Evolutionary conservation across 2,113 vertebrate species (phyloP), one percentile per base, ranked within the genome.

Genomic region (Talpa occidentalis): DNA sequence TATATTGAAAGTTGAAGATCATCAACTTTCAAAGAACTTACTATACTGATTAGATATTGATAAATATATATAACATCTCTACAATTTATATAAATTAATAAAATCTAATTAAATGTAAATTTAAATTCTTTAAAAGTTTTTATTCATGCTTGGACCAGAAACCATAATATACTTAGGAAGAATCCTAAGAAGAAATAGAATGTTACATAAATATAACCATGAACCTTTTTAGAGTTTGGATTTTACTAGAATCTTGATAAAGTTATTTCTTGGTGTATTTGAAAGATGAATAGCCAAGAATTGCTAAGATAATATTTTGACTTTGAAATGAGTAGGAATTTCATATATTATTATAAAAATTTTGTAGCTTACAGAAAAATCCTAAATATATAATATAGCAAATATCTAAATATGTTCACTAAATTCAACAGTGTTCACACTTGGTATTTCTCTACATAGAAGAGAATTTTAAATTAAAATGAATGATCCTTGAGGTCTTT

Each of bases 381-480:
- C n/a, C 42, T 90, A 91, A 79, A 78, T 72, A 44, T 44, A 54
- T 26, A 44, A 52, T 62, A 10, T 22, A 88, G 10, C 40, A 30
- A 56, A 76, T 92, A 80, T 66, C 0, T 88, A 81, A 62, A 40
- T 3, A 60, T 42, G 82, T 17, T 90, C 62, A 59, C 8, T 62
- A n/a, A 22, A 66, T 69, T 76, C 54, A 88, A 32, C 19, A 66
- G 4, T 64, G 28, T 19, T 80, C 47, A 83, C 35, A 73, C 77
- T 93, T 73, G 77, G 5, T 90, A 60, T 54, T 83, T 69, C n/a
- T 49, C 10, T 70, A 59, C 6, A 32, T 10, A 80, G 44, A 80
- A 54, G 76, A 82, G 44, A 77, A 70, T 64, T 44, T 90, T 70
- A 85, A 92, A 73, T 90, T 86, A 64, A 67, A 94, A 88, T 69